Base-by-base conservation (phyloP, 2,113 vertebrate species). In the Shinisaurus crocodilurus region DNA sequence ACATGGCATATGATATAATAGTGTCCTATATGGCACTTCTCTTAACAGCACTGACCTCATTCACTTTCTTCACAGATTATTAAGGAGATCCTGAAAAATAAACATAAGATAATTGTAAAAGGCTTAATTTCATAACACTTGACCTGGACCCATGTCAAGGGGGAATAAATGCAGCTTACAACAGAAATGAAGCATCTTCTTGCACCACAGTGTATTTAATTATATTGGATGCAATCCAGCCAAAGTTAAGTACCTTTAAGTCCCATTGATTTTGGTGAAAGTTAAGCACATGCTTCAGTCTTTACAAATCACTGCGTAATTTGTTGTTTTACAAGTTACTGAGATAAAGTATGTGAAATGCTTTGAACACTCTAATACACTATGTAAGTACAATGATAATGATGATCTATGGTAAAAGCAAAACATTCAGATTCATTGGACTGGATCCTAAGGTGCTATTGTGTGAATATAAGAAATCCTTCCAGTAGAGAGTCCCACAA, bases 31-130 rank as follows among this genome's bases (percentile, higher is more conserved):
- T 84, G 92, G 92, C 32, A 75, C 57, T 93, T 86, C 85, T 94
- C 63, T 89, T 90, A 69, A 88, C 88, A 91, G 89, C 74, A 87
- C 85, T 91, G 40, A 67, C 75, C 92, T 93, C 90, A 92, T 92
- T 87, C 20, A 34, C 34, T 93, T 94, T 29, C 85, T 93, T 92
- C 60, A 69, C 91, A 96, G 95, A 94, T 93, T 75, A 91, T 85
- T 92, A 93, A 91, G 93, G 91, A 37, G 74, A 91, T 89, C 90
- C 86, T 82, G 85, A 93, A 96, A 90, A 94, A 93, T 90, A 91
- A 95, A 91, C 88, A 93, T 82, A 60, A 91, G 84, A 82, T 91
- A 90, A 89, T 86, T 80, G 90, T 92, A 92, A 92, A 63, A 93
- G 92, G 80, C 34, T 76, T 90, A 91, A 87, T 67, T 90, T 88